A percentile compares a stretch with the other conserved stretches of the same genome.
Evolutionary conservation across 1,140 invertebrate genomes (phyloP).

Genomic region (Cyphomyrmex costatus): DNA sequence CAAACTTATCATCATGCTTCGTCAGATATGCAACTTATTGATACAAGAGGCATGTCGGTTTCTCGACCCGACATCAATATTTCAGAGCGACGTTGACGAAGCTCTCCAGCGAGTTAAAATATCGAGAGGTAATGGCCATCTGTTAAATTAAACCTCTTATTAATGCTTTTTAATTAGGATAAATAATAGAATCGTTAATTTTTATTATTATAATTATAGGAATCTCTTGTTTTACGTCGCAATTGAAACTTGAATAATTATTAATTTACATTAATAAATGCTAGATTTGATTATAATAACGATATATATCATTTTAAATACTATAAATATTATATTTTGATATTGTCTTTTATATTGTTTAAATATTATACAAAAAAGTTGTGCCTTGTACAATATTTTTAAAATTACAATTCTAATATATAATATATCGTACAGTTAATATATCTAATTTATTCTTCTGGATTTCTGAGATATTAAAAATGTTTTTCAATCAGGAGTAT

Average conservation of each 20-base stretch:
- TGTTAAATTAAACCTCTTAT: background rate
- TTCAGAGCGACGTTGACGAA: slow-evolving; percentile 96
- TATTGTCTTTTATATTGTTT: background rate
- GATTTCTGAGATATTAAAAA: background rate
- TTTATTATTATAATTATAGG: background rate
- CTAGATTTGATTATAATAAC: background rate
- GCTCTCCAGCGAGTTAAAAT: slow-evolving; percentile 92
- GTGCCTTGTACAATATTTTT: background rate
- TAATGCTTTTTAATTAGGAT: background rate
- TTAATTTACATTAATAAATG: background rate
- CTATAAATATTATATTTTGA: too few species aligned
- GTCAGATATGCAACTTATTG: slow-evolving; percentile 96
- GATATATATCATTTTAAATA: too few species aligned
- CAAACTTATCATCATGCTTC: slow-evolving; percentile 95
- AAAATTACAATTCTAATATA: slow-evolving; percentile 1
- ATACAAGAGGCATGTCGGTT: slow-evolving; percentile 95
- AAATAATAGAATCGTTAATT: background rate
- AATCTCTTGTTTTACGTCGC: background rate
- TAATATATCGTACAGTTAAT: background rate
- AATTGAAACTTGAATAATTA: background rate
- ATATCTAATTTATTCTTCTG: background rate
- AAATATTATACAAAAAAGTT: background rate
- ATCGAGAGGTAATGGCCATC: slow-evolving; percentile 87
- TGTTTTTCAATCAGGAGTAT: slow-evolving; percentile 81
- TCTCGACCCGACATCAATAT: slow-evolving; percentile 95